Conservation (phyloP, 2,797 vertebrate genomes). For the Ctenochaetus hawaiiensis region DNA sequence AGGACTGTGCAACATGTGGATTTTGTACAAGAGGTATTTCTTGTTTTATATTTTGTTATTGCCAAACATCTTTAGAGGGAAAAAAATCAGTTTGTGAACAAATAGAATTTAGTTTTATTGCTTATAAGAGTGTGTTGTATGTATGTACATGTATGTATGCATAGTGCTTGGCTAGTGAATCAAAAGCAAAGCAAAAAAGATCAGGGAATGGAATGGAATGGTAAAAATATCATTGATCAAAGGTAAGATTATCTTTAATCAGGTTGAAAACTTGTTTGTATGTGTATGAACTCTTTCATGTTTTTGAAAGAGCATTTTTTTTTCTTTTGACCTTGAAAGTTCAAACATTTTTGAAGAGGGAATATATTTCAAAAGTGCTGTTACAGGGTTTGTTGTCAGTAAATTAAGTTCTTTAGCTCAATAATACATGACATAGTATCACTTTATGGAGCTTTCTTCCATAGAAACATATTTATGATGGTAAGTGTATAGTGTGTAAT, state of each 20-base stretch:
- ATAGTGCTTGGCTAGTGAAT: neutral
- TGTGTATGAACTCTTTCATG: neutral
- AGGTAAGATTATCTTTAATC: too few relatives aligned
- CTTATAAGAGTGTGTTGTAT: too few relatives aligned
- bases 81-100: too few relatives aligned
- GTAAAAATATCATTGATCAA: neutral
- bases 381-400: neutral
- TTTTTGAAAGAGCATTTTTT: neutral
- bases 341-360: neutral
- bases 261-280: neutral
- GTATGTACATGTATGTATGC: neutral
- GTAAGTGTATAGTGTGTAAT: constrained; percentile 61
- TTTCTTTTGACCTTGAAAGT: neutral
- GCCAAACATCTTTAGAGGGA: too few relatives aligned
- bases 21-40: neutral
- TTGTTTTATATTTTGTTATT: too few relatives aligned
- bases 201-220: neutral
- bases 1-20: neutral
- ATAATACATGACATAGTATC: neutral
- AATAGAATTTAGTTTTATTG: too few relatives aligned
- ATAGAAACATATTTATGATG: constrained; percentile 59
- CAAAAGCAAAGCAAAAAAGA: neutral
- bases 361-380: neutral
- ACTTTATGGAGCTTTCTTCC: constrained; percentile 22
- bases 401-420: too few relatives aligned